Base-by-base conservation (phyloP, 2,113 vertebrate species). In the Falco punctatus region DNA sequence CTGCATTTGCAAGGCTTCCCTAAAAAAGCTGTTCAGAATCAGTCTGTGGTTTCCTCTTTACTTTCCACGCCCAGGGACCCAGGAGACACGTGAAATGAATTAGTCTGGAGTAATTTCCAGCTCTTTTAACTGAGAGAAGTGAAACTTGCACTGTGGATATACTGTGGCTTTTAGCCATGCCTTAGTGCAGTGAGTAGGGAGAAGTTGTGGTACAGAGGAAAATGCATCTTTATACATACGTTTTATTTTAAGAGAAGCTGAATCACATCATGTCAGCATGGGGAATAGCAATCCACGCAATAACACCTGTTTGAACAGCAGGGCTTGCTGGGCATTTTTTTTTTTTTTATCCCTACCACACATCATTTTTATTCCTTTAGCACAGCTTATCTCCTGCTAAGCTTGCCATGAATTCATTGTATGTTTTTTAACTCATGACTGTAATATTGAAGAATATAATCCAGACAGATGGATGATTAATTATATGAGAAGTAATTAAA, bases 401-500 rank as follows among this genome's bases (percentile, higher is more conserved):
- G 14, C 33, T 88, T 81, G 44, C 46, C 33, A 24, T 85, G 64
- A 90, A 69, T 78, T 80, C 80, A 35, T 40, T 58, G 44, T 24
- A 23, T 78, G 26, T 22, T 83, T 94, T 95, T 91, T 44, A 88
- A 82, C 48, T 93, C 40, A 9, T 58, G 20, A 71, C 24, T 73
- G 24, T 75, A 70, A 75, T 42, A 61, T 28, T 80, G 82, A 86
- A 81, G 61, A 92, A 74, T 82, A 83, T 61, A 77, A 87, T 86
- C 42, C 73, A 90, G 66, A 57, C 62, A 71, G 64, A 92, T 59
- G 48, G 38, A 75, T 96, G 83, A 90, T 92, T 94, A 95, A 92
- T 90, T 84, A 66, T 66, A 65, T 80, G 9, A 94, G 65, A 81
- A 93, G 82, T 94, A 94, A 95, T 96, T 93, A 95, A 92, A 88